These are phyloP conservation scores for Salvelinus namaycush DNA, from an alignment of 2,113 vertebrate species.

Conservation along the genomic window DNA sequence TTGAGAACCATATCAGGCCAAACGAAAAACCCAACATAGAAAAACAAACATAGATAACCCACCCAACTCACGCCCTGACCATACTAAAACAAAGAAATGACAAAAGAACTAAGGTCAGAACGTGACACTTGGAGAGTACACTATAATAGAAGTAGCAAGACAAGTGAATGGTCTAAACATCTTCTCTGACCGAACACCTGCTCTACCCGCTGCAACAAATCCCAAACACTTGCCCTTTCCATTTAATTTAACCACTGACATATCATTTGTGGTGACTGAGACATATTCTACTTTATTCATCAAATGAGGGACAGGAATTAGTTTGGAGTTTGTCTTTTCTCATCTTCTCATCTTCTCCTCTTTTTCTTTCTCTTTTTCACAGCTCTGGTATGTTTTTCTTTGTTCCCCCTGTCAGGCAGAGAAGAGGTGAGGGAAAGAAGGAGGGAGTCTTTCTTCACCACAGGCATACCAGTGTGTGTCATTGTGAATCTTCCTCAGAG, in stretches of 20 bases:
- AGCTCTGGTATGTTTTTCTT: constrained; percentile 30
- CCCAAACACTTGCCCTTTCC: constrained; percentile 5
- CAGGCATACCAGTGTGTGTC: constrained; percentile 32
- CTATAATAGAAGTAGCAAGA: not conserved
- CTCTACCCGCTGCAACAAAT: constrained; percentile 14
- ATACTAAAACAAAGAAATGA: too few relatives aligned
- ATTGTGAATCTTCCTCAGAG: constrained; percentile 42
- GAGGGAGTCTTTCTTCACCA: constrained; percentile 28
- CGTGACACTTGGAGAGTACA: not conserved
- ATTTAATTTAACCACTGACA: constrained; percentile 15
- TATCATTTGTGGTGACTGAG: constrained; percentile 44
- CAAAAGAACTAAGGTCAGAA: too few relatives aligned
- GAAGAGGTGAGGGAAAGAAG: constrained; percentile 7
- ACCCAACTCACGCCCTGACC: too few relatives aligned
- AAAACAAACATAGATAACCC: too few relatives aligned
- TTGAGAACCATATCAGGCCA: too few relatives aligned
- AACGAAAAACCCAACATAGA: too few relatives aligned
- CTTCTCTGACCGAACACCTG: not conserved
- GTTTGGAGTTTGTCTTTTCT: constrained; percentile 38
- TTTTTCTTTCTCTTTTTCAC: constrained; percentile 16
- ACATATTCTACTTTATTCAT: constrained; percentile 28
- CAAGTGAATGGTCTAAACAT: constrained; percentile 5
- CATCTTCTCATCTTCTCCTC: constrained; percentile 18
- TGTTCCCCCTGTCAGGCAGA: not conserved
- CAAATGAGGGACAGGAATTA: constrained; percentile 38